phyloP scores from a whole-genome alignment of 2,797 vertebrate genomes.

The Microcaecilia unicolor region DNA sequence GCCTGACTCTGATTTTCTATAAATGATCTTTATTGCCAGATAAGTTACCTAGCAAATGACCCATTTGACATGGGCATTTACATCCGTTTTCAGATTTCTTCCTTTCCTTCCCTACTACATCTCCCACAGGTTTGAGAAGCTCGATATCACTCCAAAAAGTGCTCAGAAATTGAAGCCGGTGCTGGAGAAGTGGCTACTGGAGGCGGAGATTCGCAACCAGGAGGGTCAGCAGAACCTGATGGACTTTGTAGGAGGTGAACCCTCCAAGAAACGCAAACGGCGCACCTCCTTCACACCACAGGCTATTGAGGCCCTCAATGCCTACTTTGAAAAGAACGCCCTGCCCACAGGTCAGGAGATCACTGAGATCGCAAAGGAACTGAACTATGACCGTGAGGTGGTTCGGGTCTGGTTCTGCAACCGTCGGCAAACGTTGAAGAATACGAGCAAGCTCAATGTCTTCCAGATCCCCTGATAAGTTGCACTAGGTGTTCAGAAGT shows the following conservation, averaged over 20 bases:
- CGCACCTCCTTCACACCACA: constrained; percentile 94
- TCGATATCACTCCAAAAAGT: constrained; percentile 96
- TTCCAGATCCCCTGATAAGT: constrained; percentile 76
- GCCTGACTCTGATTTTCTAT: too few species aligned
- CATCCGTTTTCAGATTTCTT: too few species aligned
- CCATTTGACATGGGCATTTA: neutral
- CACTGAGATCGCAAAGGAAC: constrained; percentile 90
- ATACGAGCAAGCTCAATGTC: constrained; percentile 95
- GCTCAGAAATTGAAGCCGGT: constrained; percentile 95
- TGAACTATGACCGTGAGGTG: constrained; percentile 93
- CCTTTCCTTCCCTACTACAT: neutral
- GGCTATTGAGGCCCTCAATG: constrained; percentile 94
- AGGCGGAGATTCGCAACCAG: constrained; percentile 90
- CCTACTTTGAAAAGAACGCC: constrained; percentile 92
- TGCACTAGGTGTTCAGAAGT: neutral
- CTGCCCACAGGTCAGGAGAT: constrained; percentile 93
- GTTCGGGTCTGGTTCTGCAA: constrained; percentile 98
- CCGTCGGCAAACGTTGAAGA: constrained; percentile 91
- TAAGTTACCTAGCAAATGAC: too few species aligned
- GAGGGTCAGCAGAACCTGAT: constrained; percentile 94
- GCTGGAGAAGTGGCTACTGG: constrained; percentile 90
- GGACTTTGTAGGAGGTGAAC: constrained; percentile 93
- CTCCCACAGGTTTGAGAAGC: constrained; percentile 82
- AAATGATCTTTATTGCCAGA: too few species aligned
- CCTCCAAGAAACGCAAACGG: constrained; percentile 90